Evolutionary conservation across 2,888 invertebrate genomes (phyloP), one percentile per base, ranked within the genome.

Genomic region (Pandemis corylana): DNA sequence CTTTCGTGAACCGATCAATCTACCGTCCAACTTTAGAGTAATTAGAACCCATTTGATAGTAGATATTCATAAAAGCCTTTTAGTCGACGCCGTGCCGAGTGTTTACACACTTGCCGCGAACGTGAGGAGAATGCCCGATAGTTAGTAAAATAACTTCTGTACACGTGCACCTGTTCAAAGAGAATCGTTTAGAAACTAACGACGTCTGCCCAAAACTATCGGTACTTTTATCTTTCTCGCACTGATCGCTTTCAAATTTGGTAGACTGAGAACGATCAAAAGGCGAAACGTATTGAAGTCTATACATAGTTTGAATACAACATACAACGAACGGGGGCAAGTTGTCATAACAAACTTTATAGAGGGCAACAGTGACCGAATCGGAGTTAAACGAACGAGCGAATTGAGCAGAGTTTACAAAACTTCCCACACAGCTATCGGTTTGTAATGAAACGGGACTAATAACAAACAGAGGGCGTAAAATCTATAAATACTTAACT

Each of bases 141-240:
- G 82, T 83, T 82, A 83, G 86, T 87, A 84, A 89, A 91, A 91
- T 89, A 85, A 87, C 85, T 90, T 91, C 85, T 85, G 84, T 85
- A 87, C 85, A 88, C 85, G 84, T 87, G 90, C 93, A 93, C 92
- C 93, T 93, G 91, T 90, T 87, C 88, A 92, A 92, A 91, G 90
- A 89, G 83, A 81, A 84, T 85, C 87, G 87, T 89, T 88, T 87
- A 84, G 81, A 85, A 83, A 85, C 81, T 79, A 68, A 71, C 56
- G 42, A 53, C 10, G 68, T 41, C 65, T 63, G 46, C 12, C 15
- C 10, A 56, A 67, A 63, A 49, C 51, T 53, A 67, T 66, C 62
- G 64, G 68, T 67, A 68, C 62, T 72, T 70, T 72, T 66, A 66
- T 76, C 72, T 64, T 61, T 68, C 72, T 72, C 68, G 65, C 65